Conservation (phyloP, 1,140 invertebrate genomes). For the Grapholita molesta region DNA sequence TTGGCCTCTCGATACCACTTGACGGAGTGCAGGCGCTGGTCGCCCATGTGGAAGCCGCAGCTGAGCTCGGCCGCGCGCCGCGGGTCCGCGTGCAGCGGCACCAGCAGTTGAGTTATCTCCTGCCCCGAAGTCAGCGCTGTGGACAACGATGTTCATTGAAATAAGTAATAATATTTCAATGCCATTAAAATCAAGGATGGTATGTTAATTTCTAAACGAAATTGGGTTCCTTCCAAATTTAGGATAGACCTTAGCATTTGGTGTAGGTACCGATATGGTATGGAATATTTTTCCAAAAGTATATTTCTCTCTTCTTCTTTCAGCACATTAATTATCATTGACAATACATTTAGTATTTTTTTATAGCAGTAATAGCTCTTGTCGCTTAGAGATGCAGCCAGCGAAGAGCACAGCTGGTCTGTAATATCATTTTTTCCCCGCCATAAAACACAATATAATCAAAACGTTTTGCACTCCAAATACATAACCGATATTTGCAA, state of each 20-base stretch:
- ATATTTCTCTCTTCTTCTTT: no score
- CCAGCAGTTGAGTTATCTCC: conserved; percentile 61
- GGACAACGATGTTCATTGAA: no score
- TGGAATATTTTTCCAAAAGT: no score
- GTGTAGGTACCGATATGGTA: no score
- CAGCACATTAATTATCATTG: no score
- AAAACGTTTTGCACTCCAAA: background rate
- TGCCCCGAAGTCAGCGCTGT: conserved; percentile 55
- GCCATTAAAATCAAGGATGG: no score
- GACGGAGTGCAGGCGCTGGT: conserved; percentile 62
- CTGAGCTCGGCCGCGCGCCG: conserved; percentile 62
- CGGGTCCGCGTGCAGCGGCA: conserved; percentile 66
- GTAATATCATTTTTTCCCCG: background rate
- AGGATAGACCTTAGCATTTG: no score
- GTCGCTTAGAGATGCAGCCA: background rate
- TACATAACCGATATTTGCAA: conserved; percentile 12
- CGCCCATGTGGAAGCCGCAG: conserved; percentile 66
- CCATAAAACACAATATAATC: background rate
- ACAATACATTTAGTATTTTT: no score
- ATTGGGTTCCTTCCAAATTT: no score
- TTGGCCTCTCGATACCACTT: conserved; percentile 66
- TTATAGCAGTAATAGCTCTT: background rate
- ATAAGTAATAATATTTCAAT: no score
- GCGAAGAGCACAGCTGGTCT: background rate
- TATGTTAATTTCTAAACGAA: no score